A percentile compares a stretch with the other conserved stretches of the same genome.
phyloP scores from a whole-genome alignment of 2,113 vertebrate genomes.

The Pollimyrus isidori region DNA sequence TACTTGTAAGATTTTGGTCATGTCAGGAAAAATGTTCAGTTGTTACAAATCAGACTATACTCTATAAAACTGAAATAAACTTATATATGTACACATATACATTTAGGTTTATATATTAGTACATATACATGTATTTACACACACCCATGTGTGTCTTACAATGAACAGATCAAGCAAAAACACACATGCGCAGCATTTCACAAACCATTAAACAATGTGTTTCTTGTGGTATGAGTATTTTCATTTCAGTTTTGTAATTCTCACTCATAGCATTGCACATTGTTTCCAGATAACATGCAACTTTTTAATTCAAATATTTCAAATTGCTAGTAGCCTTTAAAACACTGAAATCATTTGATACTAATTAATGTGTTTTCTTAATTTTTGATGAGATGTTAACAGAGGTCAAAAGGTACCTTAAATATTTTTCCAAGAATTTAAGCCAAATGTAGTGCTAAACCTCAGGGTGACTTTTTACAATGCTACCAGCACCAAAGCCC shows the following conservation, averaged over 20 bases:
- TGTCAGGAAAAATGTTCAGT: constrained; percentile 30
- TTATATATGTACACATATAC: constrained; percentile 18
- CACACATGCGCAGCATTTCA: constrained; percentile 24
- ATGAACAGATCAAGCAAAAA: constrained; percentile 26
- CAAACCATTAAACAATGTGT: constrained; percentile 22
- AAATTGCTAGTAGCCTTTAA: constrained; percentile 25
- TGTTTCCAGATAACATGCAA: constrained; percentile 27
- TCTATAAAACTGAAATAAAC: constrained; percentile 29
- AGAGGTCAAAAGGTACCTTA: not conserved
- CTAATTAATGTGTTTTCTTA: not conserved
- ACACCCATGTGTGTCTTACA: constrained; percentile 15
- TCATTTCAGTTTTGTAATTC: constrained; percentile 10
- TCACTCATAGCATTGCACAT: constrained; percentile 26
- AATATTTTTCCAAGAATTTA: not conserved
- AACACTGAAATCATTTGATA: constrained; percentile 28
- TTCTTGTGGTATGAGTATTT: constrained; percentile 23
- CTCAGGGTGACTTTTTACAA: not conserved
- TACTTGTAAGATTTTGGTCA: constrained; percentile 24
- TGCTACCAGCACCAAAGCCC: not conserved
- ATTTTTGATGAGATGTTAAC: not conserved
- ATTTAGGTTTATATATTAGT: constrained; percentile 13
- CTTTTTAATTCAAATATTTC: constrained; percentile 7
- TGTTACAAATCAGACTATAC: constrained; percentile 22
- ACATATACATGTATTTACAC: constrained; percentile 21
- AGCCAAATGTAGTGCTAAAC: not conserved